A percentile compares a stretch with the other conserved stretches of the same genome.
These are phyloP conservation scores for Helobdella robusta DNA, from an alignment of 2,888 invertebrate species.

Conservation along the genomic window DNA sequence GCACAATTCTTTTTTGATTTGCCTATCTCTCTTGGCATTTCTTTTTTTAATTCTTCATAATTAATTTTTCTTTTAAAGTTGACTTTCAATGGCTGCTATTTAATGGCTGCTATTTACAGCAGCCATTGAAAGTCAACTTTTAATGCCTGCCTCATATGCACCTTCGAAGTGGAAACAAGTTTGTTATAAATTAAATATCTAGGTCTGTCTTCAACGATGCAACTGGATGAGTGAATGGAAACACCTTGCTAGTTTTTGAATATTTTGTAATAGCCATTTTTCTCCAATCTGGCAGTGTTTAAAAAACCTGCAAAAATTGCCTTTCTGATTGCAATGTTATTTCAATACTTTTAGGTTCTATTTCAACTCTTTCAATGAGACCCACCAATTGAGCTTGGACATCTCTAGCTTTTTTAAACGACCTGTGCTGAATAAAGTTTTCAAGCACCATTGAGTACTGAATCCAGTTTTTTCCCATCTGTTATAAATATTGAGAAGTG, in stretches of 20 bases:
- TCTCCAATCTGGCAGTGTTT: constrained; percentile 84
- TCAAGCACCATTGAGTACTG: constrained; percentile 97
- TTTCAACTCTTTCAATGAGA: constrained; percentile 91
- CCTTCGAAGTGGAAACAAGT: constrained; percentile 93
- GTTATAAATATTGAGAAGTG: constrained; percentile 88
- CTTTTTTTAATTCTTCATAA: constrained; percentile 85
- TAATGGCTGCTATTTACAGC: constrained; percentile 91
- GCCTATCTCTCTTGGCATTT: constrained; percentile 79
- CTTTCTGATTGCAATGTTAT: constrained; percentile 83
- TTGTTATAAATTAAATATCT: constrained; percentile 95
- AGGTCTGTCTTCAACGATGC: constrained; percentile 87
- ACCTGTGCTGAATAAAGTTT: constrained; percentile 92
- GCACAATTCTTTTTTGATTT: no score
- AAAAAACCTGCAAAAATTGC: constrained; percentile 94
- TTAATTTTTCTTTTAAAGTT: constrained; percentile 92
- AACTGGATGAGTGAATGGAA: constrained; percentile 92
- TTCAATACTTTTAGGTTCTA: constrained; percentile 73
- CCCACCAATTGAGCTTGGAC: constrained; percentile 89
- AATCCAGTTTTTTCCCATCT: constrained; percentile 91
- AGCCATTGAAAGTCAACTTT: constrained; percentile 97
- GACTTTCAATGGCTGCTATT: no score
- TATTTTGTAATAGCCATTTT: constrained; percentile 78
- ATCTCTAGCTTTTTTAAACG: constrained; percentile 88
- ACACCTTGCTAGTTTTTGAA: constrained; percentile 98
- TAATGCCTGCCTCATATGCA: constrained; percentile 94